These are phyloP conservation scores for Percopsis omiscomaycus DNA, from an alignment of 2,797 vertebrate species.

Conservation along the genomic window DNA sequence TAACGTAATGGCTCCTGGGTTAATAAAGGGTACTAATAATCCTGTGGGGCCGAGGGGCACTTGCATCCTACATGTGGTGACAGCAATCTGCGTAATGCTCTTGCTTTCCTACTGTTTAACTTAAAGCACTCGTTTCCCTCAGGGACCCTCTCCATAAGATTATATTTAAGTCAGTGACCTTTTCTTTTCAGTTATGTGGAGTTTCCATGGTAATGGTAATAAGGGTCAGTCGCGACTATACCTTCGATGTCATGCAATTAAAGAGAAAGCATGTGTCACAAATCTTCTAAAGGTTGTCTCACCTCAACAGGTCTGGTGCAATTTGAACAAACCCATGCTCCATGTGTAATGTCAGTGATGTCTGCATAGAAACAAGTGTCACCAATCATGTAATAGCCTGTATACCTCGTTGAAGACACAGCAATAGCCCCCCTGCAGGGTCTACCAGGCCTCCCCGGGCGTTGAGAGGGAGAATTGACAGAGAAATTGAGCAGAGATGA, in stretches of 20 bases:
- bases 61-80: conserved; percentile 27
- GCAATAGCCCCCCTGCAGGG: conserved; percentile 72
- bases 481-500: conserved; percentile 73
- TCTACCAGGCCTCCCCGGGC: conserved; percentile 46
- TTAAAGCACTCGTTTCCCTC: conserved; percentile 57
- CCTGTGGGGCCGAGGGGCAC: conserved; percentile 12
- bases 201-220: conserved; percentile 44
- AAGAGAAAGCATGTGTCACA: conserved; percentile 56
- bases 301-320: conserved; percentile 47
- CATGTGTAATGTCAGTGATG: conserved; percentile 54
- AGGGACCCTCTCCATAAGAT: conserved; percentile 65
- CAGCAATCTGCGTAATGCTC: conserved; percentile 42
- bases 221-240: conserved; percentile 39
- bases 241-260: conserved; percentile 52
- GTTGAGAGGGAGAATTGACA: conserved; percentile 37
- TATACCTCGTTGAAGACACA: conserved; percentile 79
- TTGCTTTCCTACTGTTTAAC: conserved; percentile 53
- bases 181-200: conserved; percentile 40
- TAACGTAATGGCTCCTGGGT: conserved; percentile 46
- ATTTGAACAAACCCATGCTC: conserved; percentile 26
- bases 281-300: conserved; percentile 51
- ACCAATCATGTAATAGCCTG: conserved; percentile 71
- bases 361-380: conserved; percentile 48
- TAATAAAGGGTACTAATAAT: conserved; percentile 48
- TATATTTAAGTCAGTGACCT: conserved; percentile 47